phyloP scores from a whole-genome alignment of 2,888 invertebrate species.

The Tinea trinotella region DNA sequence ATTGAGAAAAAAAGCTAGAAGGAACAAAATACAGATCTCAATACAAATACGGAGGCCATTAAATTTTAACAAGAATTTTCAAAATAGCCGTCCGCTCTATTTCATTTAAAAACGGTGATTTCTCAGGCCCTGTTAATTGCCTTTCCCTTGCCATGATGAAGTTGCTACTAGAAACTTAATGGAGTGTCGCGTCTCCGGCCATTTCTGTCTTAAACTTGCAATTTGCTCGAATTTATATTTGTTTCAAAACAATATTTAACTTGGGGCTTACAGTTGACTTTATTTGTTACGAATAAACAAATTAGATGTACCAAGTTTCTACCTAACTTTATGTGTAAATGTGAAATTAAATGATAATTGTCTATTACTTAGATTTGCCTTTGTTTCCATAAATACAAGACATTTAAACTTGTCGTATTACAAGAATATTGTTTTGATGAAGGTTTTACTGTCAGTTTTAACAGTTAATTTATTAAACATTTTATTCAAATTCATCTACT shows the following conservation, averaged over 20 bases:
- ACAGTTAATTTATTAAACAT: no score
- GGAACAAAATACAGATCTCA: neutral
- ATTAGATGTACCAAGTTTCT: constrained; percentile 1
- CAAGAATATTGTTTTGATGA: neutral
- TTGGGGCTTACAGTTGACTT: constrained; percentile 1
- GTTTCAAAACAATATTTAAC: constrained; percentile 18
- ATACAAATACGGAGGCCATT: neutral
- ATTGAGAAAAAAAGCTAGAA: no score
- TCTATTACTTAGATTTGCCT: neutral
- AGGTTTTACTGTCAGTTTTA: no score
- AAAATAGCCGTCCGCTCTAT: constrained; percentile 17
- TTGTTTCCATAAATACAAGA: neutral
- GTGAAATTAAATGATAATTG: neutral
- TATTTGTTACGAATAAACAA: constrained; percentile 14
- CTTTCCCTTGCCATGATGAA: constrained; percentile 27
- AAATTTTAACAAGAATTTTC: constrained; percentile 15
- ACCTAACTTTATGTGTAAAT: neutral
- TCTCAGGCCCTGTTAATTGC: constrained; percentile 19
- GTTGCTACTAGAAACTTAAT: constrained; percentile 29
- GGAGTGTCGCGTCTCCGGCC: constrained; percentile 25
- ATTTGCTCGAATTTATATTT: constrained; percentile 29
- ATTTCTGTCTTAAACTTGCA: constrained; percentile 25
- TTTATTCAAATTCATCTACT: no score
- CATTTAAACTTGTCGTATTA: neutral
- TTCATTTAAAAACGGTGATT: constrained; percentile 18